These are phyloP conservation scores for Gopherus flavomarginatus DNA, from an alignment of 2,113 vertebrate genomes.

Conservation along the genomic window DNA sequence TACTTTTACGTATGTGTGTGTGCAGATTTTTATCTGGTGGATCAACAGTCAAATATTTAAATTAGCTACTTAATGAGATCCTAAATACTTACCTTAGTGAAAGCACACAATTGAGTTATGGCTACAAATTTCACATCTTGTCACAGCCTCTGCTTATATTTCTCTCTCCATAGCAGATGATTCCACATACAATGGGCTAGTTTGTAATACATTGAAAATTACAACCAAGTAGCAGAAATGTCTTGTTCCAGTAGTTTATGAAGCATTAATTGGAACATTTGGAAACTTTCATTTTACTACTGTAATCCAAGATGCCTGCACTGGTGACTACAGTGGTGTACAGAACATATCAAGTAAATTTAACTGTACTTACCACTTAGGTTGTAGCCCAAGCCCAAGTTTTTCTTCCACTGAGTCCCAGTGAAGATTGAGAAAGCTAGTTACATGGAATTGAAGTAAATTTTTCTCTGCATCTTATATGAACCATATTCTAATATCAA, in stretches of 20 bases:
- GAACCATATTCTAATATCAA: neutral
- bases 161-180: neutral
- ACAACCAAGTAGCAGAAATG: neutral
- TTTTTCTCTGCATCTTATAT: neutral
- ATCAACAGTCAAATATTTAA: neutral
- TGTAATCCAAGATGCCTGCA: neutral
- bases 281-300: neutral
- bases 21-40: neutral
- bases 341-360: neutral
- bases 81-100: neutral
- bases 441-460: neutral
- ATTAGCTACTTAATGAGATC: neutral
- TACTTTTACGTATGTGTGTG: neutral
- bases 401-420: neutral
- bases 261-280: neutral
- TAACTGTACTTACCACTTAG: neutral
- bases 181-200: neutral
- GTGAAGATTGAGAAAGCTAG: accelerated
- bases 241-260: neutral
- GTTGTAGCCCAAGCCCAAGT: too few species aligned
- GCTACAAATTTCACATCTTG: neutral
- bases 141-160: neutral
- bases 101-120: neutral
- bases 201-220: accelerated
- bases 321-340: neutral